These are phyloP conservation scores for Euproctis similis DNA, from an alignment of 2,888 invertebrate genomes.

Conservation along the genomic window DNA sequence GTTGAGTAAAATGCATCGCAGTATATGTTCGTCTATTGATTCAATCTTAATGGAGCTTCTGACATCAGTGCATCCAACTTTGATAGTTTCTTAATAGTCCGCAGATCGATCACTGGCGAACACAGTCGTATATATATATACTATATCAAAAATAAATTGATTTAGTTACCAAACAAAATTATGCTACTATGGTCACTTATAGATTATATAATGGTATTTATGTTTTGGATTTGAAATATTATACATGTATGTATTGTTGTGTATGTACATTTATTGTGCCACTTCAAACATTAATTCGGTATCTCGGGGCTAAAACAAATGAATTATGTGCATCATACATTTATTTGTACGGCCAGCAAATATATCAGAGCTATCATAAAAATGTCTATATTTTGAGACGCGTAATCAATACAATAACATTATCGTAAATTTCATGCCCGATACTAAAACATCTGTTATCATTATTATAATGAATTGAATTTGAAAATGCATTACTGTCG, in stretches of 20 bases:
- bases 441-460: constrained; percentile 46
- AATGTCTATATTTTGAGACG: constrained; percentile 54
- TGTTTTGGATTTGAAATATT: too few species aligned
- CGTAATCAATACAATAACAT: constrained; percentile 53
- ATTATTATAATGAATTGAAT: constrained; percentile 35
- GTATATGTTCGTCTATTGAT: too few species aligned
- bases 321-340: constrained; percentile 35
- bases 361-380: constrained; percentile 56
- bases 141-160: too few species aligned
- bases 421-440: constrained; percentile 55
- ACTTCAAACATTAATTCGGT: constrained; percentile 21
- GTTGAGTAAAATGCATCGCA: too few species aligned
- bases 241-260: neutral
- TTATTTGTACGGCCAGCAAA: constrained; percentile 24
- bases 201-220: too few species aligned
- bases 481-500: constrained; percentile 31
- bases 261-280: constrained; percentile 11
- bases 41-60: too few species aligned
- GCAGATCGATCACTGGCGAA: too few species aligned
- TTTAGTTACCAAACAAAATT: too few species aligned
- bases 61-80: too few species aligned
- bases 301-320: constrained; percentile 15
- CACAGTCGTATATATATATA: too few species aligned
- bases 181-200: too few species aligned
- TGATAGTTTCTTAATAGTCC: too few species aligned